Evolutionary conservation across 2,113 vertebrate genomes (phyloP).

Genomic region (Heterotilapia buettikoferi): DNA sequence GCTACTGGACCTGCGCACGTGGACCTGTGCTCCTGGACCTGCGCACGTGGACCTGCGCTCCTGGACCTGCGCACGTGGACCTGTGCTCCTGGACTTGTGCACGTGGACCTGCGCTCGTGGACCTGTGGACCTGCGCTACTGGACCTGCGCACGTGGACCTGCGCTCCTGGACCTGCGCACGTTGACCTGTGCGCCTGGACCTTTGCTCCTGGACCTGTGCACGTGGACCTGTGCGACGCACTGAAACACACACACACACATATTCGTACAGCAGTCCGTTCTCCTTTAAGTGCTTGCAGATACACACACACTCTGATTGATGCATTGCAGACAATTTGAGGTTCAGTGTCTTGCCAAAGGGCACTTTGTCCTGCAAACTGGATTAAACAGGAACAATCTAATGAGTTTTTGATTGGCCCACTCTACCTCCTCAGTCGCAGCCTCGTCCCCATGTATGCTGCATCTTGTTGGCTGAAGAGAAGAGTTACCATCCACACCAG

Average conservation of each 20-base stretch:
- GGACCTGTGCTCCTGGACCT: fast-evolving
- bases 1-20: fast-evolving
- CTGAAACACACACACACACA: neutral
- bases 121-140: fast-evolving
- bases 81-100: too few relatives aligned
- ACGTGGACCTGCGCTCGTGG: fast-evolving
- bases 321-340: neutral
- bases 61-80: fast-evolving
- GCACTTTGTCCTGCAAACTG: neutral
- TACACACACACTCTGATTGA: neutral
- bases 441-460: neutral
- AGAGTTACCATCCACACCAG: neutral
- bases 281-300: neutral
- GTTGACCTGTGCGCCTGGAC: too few relatives aligned
- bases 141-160: fast-evolving
- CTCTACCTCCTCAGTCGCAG: neutral
- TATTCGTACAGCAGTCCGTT: neutral
- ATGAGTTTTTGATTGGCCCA: neutral
- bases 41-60: fast-evolving
- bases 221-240: too few relatives aligned
- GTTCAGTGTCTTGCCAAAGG: neutral
- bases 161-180: fast-evolving
- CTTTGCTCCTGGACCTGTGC: neutral
- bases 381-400: neutral
- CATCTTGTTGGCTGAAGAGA: neutral